These are phyloP conservation scores for Pseudotriccus pelzelni DNA, from an alignment of 2,797 vertebrate genomes.

Conservation along the genomic window DNA sequence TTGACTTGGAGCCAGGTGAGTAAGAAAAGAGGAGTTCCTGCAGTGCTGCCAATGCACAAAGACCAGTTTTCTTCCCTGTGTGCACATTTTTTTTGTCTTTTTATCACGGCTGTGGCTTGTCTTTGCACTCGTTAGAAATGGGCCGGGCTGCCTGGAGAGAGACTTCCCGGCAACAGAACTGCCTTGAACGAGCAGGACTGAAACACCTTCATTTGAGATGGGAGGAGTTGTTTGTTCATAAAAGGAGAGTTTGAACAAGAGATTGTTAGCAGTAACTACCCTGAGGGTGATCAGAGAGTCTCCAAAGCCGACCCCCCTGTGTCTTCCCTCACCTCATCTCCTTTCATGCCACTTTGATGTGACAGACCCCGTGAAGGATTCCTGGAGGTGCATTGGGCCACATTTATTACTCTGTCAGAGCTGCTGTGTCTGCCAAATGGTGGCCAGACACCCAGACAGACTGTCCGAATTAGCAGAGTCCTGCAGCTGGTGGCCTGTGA, in stretches of 20 bases:
- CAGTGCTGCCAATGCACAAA: neutral
- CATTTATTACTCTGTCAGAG: neutral
- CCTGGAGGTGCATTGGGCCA: neutral
- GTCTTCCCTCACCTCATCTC: neutral
- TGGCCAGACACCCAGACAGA: constrained; percentile 14
- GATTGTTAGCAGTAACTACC: neutral
- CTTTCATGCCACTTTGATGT: neutral
- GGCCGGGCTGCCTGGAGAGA: neutral
- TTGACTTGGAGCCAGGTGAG: neutral
- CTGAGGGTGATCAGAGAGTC: neutral
- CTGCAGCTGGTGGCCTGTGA: neutral
- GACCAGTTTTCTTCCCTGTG: neutral
- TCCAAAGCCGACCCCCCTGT: neutral
- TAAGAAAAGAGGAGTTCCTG: neutral
- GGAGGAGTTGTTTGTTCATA: neutral
- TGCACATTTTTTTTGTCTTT: neutral
- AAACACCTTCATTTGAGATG: neutral
- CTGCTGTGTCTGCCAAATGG: neutral
- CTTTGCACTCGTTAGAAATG: neutral
- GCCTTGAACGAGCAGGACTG: neutral
- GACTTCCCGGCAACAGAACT: neutral
- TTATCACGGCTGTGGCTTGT: neutral
- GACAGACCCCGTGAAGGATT: neutral
- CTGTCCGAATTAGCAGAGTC: constrained; percentile 17
- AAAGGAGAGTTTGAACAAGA: neutral